Evolutionary conservation across 2,888 invertebrate species (phyloP).

Genomic region (Tachina grossa): DNA sequence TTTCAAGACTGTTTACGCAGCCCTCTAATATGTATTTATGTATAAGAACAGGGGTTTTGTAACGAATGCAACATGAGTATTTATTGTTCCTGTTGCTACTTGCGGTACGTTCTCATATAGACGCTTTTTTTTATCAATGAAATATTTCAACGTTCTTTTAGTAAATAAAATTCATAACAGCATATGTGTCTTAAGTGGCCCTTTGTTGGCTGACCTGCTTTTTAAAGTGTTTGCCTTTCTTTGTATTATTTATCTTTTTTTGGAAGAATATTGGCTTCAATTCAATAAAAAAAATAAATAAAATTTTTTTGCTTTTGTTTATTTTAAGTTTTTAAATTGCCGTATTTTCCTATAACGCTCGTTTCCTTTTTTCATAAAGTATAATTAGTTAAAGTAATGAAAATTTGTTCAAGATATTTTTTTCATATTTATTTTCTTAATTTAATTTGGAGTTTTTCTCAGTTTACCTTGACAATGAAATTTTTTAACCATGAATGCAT

Average conservation of each 20-base stretch:
- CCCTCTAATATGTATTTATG: fast-evolving
- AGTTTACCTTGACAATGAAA: constrained; percentile 28
- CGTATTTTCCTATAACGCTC: constrained; percentile 18
- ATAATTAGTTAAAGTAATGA: neutral
- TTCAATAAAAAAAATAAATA: constrained; percentile 25
- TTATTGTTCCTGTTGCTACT: constrained; percentile 28
- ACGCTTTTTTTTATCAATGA: constrained; percentile 1
- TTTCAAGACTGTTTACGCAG: too few species aligned
- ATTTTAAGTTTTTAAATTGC: neutral
- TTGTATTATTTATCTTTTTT: neutral
- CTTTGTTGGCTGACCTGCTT: constrained; percentile 14
- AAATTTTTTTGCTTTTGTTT: constrained; percentile 7
- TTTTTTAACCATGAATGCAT: neutral
- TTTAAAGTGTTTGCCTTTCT: constrained; percentile 20
- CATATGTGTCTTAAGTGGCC: constrained; percentile 40
- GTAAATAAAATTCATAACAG: neutral
- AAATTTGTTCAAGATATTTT: neutral
- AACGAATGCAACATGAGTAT: too few species aligned
- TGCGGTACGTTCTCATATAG: constrained; percentile 13
- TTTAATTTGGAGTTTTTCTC: constrained; percentile 36
- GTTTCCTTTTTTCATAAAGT: neutral
- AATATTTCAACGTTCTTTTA: constrained; percentile 9
- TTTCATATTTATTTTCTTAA: constrained; percentile 31
- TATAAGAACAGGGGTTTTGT: too few species aligned
- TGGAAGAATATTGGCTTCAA: constrained; percentile 24